A percentile compares a stretch with the other conserved stretches of the same genome.
Evolutionary conservation across 2,888 invertebrate species (phyloP).

Genomic region (Biston stratarius): DNA sequence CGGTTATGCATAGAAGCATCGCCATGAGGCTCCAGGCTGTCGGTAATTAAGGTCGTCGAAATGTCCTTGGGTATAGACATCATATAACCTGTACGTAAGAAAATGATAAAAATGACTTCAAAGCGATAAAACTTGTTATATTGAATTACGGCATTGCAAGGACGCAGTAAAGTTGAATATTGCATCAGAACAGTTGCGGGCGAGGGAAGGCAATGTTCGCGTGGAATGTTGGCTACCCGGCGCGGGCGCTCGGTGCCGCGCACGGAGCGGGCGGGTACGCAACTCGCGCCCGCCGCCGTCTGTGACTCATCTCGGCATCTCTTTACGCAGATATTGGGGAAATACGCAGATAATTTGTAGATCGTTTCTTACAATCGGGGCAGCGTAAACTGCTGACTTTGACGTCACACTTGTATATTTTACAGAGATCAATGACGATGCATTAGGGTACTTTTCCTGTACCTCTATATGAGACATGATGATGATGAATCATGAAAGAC

Average conservation of each 20-base stretch:
- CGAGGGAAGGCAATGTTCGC: slow-evolving; percentile 81
- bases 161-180: slow-evolving; percentile 86
- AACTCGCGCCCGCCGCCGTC: slow-evolving; percentile 47
- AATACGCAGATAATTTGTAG: slow-evolving; percentile 70
- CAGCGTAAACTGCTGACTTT: slow-evolving; percentile 54
- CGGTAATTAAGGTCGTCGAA: slow-evolving; percentile 74
- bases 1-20: slow-evolving; percentile 58
- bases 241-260: slow-evolving; percentile 11
- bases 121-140: slow-evolving; percentile 80
- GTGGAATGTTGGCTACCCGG: slow-evolving; percentile 73
- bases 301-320: slow-evolving; percentile 72
- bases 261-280: slow-evolving; percentile 40
- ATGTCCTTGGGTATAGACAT: slow-evolving; percentile 74
- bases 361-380: slow-evolving; percentile 58
- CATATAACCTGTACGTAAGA: slow-evolving; percentile 68
- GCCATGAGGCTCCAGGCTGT: slow-evolving; percentile 63
- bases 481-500: slow-evolving; percentile 17
- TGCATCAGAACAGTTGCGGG: slow-evolving; percentile 81
- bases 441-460: slow-evolving; percentile 46
- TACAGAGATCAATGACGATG: slow-evolving; percentile 46
- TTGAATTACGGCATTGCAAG: slow-evolving; percentile 87
- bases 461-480: slow-evolving; percentile 49
- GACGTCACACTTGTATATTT: slow-evolving; percentile 62
- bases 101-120: slow-evolving; percentile 79
- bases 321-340: slow-evolving; percentile 67